Evolutionary conservation across 2,113 vertebrate genomes (phyloP), one percentile per base, ranked within the genome.

Genomic region (Periophthalmodon schlosseri): DNA sequence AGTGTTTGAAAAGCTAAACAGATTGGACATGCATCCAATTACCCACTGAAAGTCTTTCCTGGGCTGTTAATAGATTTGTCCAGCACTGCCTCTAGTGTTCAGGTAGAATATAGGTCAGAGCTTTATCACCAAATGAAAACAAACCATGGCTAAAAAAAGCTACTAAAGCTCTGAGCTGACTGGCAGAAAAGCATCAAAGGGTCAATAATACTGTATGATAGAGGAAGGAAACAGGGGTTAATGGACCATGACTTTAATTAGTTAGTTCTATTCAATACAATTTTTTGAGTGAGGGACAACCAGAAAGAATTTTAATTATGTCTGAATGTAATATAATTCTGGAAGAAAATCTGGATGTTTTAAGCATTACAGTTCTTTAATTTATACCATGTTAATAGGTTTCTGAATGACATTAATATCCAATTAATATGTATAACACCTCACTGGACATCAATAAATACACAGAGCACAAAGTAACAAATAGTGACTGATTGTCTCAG

Each of bases 61-160:
- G 33, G 16, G 34, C 10, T n/a, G n/a, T 39, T 65, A 63, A 63
- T 44, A 65, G 63, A 65, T n/a, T n/a, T 11, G 20, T 34, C 34
- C 63, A 44, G 44, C 63, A 44, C 34, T 44, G 34, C 63, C 63
- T 3, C 63, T 13, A 39, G 63, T 65, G 63, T 10, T 39, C 63
- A 39, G 63, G 63, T 65, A n/a, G 18, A 65, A 65, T 65, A 36
- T 44, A 65, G 63, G 63, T 65, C 63, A 65, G 16, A 36, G 33
- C 16, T 44, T 9, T 18, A 12, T n/a, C 61, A 11, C 9, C 63
- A 39, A 8, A 44, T 39, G 10, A 65, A 39, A 65, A 39, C 34
- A 65, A 65, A 65, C 63, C n/a, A 20, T 65, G 18, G 20, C 63
- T 65, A 65, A 65, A 44, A n/a, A 65, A 39, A 65, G 34, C 36